These are phyloP conservation scores for Vanacampus margaritifer DNA, from an alignment of 2,113 vertebrate genomes.

Conservation along the genomic window DNA sequence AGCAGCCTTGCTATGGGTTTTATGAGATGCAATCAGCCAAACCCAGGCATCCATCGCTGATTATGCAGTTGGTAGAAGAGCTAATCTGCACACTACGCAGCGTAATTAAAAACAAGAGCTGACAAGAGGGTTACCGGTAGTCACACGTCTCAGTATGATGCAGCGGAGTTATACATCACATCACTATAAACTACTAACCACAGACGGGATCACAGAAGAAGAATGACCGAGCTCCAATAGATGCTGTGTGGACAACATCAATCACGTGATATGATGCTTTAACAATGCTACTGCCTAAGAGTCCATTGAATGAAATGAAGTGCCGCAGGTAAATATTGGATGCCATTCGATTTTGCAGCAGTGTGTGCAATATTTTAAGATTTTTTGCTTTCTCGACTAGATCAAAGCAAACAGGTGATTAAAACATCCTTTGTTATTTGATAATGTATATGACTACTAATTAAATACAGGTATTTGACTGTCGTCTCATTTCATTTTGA, in stretches of 20 bases:
- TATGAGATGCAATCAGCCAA: not conserved
- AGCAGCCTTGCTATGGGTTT: not conserved
- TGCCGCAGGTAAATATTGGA: too few relatives aligned
- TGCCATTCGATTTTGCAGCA: too few relatives aligned
- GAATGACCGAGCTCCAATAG: too few relatives aligned
- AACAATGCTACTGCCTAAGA: too few relatives aligned
- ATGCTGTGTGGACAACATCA: too few relatives aligned
- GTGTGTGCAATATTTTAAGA: too few relatives aligned
- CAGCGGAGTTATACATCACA: not conserved
- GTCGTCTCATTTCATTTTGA: not conserved
- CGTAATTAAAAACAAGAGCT: not conserved
- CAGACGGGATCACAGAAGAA: too few relatives aligned
- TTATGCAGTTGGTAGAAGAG: not conserved
- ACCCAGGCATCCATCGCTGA: not conserved
- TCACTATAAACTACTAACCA: not conserved
- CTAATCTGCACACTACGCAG: not conserved
- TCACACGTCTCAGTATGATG: not conserved
- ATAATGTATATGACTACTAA: not conserved
- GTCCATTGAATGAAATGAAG: too few relatives aligned
- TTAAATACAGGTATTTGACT: not conserved
- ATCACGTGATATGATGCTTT: too few relatives aligned
- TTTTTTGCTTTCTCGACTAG: too few relatives aligned
- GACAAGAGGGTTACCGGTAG: not conserved
- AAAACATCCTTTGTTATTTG: too few relatives aligned
- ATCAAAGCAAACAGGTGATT: too few relatives aligned